phyloP scores from a whole-genome alignment of 2,113 vertebrate species.

The Epinephelus lanceolatus region DNA sequence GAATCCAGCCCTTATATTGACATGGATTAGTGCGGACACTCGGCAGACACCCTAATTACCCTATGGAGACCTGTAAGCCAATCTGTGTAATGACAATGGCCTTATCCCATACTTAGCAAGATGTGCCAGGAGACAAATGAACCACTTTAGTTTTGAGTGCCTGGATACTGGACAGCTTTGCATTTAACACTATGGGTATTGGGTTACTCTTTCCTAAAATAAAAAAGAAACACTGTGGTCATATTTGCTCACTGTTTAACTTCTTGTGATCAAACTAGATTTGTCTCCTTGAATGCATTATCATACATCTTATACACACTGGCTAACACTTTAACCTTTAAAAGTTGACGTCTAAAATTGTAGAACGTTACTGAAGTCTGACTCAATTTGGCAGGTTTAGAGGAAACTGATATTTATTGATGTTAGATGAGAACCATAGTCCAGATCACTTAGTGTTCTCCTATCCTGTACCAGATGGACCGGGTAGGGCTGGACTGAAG shows the following conservation, averaged over 20 bases:
- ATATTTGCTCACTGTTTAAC: constrained; percentile 50
- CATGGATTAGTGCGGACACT: constrained; percentile 65
- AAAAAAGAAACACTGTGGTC: constrained; percentile 34
- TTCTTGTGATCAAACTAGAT: constrained; percentile 64
- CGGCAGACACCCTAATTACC: constrained; percentile 65
- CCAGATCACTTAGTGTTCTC: constrained; percentile 52
- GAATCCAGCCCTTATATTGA: constrained; percentile 48
- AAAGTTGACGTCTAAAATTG: constrained; percentile 49
- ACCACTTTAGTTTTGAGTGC: constrained; percentile 66
- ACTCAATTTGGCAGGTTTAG: constrained; percentile 69
- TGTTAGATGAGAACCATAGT: constrained; percentile 66
- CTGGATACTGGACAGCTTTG: constrained; percentile 48
- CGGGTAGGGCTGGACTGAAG: constrained; percentile 53
- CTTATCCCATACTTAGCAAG: constrained; percentile 59
- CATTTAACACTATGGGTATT: constrained; percentile 45
- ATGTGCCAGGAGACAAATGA: constrained; percentile 74
- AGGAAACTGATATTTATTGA: constrained; percentile 68
- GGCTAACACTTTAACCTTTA: constrained; percentile 64
- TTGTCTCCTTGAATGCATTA: constrained; percentile 50
- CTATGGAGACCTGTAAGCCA: constrained; percentile 66
- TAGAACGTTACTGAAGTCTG: constrained; percentile 55
- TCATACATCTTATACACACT: constrained; percentile 45
- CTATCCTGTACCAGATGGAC: constrained; percentile 60
- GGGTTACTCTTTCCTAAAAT: constrained; percentile 65
- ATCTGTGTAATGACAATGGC: constrained; percentile 69